Conservation (phyloP, 1,140 invertebrate species). For the Aphis craccivora region DNA sequence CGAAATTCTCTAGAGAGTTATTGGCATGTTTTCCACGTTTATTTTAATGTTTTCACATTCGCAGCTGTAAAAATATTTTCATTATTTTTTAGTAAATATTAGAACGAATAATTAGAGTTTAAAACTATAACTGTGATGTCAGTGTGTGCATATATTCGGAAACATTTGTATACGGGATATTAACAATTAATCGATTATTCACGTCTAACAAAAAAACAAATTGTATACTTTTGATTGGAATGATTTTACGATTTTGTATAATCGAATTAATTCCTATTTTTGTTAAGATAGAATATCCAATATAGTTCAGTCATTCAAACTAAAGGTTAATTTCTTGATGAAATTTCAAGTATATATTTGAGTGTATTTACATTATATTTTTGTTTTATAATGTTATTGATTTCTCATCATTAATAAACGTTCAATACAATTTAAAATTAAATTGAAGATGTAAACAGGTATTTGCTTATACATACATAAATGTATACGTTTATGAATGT, state of each 20-base stretch:
- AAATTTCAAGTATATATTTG: no score
- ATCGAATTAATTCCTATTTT: background rate
- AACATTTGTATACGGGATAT: background rate
- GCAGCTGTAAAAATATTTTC: no score
- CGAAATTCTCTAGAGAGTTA: background rate
- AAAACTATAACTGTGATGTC: no score
- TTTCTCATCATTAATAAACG: background rate
- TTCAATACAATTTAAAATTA: background rate
- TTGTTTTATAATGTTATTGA: background rate
- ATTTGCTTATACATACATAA: no score
- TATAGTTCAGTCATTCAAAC: background rate
- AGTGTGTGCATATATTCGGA: background rate
- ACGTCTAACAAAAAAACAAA: background rate
- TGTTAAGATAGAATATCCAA: background rate
- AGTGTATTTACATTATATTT: background rate
- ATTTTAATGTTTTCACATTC: no score
- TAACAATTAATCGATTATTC: background rate
- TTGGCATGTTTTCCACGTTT: no score
- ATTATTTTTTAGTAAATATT: no score
- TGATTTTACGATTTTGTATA: background rate
- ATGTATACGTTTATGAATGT: background rate
- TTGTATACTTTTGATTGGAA: background rate
- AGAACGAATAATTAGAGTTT: no score
- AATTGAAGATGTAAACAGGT: background rate
- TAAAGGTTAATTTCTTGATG: background rate